Evolutionary conservation across 2,888 invertebrate genomes (phyloP), one percentile per base, ranked within the genome.

Genomic region (Oscheius sp.): DNA sequence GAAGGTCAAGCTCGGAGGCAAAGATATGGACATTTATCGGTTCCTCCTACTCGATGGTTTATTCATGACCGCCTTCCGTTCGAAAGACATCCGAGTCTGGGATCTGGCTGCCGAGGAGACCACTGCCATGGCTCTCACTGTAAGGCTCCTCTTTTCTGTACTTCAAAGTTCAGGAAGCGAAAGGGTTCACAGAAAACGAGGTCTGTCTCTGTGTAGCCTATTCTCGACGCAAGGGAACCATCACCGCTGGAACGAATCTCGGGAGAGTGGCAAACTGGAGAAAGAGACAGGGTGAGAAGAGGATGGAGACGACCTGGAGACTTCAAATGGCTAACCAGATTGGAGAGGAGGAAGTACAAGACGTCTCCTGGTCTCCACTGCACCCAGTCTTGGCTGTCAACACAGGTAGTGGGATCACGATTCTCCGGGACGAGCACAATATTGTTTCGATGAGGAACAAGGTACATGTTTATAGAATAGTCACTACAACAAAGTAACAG

Each of bases 81-180:
- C 73, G 11, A 76, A 66, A 62, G 81, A 81, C 32, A 70, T 81
- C n/a, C 58, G 81, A 55, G 92, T 97, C 84, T 98, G 96, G 96
- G 95, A 98, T 89, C 93, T 97, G 83, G 94, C 96, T 66, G 93
- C 93, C 42, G 95, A 96, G 74, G 96, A 97, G 86, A 97, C 96
- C 90, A 95, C 94, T 90, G 92, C 95, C 0, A 90, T 96, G 35
- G 84, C 85, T 47, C 81, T 91, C 29, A 93, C 90, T 68, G 89
- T 93, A 53, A 93, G 90, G 79, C 3, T 87, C 11, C 2, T 48
- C 2, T 21, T 32, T 5, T 29, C n/a, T 63, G 4, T 47, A 9
- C 47, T 10, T n/a, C n/a, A 2, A 2, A 50, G 11, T 63, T 53
- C 29, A 68, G 70, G 55, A 57, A 7, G 10, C 62, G 13, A 70